Evolutionary conservation across 2,888 invertebrate genomes (phyloP), one percentile per base, ranked within the genome.

Genomic region (Drosophila fungiperda): DNA sequence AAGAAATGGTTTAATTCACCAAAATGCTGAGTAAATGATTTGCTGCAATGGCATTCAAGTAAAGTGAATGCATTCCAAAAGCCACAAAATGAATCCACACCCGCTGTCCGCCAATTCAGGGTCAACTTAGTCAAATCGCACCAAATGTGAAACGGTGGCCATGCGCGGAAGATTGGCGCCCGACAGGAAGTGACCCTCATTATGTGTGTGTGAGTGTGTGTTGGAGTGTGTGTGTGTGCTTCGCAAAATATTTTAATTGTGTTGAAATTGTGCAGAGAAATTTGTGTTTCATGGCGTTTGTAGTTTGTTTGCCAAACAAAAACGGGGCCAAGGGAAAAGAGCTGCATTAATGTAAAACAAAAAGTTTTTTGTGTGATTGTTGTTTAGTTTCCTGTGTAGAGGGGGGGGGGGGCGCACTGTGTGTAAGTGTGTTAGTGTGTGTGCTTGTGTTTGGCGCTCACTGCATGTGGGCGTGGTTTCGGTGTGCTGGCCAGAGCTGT

Each of bases 221-320:
- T 17, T 36, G 36, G 36, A 29, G 67, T 53, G 45, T 36, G 48
- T 26, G 62, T 62, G 50, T 65, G 52, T 65, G 72, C 76, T 63
- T 69, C 67, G 73, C 65, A 69, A 87, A 89, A 82, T 85, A 78
- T 87, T 85, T 89, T 89, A 85, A 85, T 85, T 85, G 89, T 85
- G 78, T 83, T 76, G 60, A 77, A 85, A 89, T 78, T 87, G 77
- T 70, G 75, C 65, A 60, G 32, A 87, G 61, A 83, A 77, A 87
- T 85, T 89, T 80, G 68, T 68, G 73, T 70, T 73, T 59, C 55
- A 73, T 77, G 78, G 68, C 64, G 54, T 54, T 57, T 57, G 58
- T 53, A 70, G 64, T 65, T 72, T 66, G 68, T 48, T 63, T 61
- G 68, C 35, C 12, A 49, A 15, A 15, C 26, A 12, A 32, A 36